Evolutionary conservation across 2,888 invertebrate species (phyloP).

Genomic region (Mimas tiliae): DNA sequence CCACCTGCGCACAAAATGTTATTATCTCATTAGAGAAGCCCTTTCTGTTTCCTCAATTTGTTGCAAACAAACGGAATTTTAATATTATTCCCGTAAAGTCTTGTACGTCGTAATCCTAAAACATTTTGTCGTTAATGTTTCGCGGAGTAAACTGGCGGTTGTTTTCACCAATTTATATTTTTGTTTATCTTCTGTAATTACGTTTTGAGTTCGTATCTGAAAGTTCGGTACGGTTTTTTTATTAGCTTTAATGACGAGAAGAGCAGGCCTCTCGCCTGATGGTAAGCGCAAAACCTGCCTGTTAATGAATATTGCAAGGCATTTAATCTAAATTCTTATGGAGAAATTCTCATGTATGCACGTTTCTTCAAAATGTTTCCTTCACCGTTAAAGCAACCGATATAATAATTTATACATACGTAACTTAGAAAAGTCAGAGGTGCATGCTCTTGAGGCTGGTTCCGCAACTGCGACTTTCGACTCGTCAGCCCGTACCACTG

Average conservation of each 20-base stretch:
- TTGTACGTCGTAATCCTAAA: slow-evolving; percentile 53
- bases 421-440: no score
- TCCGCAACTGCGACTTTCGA: no score
- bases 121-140: slow-evolving; percentile 50
- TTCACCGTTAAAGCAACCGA: no score
- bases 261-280: background rate
- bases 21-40: slow-evolving; percentile 74
- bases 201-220: slow-evolving; percentile 16
- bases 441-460: no score
- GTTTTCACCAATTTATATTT: slow-evolving; percentile 29
- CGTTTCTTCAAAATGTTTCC: no score
- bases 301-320: no score
- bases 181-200: slow-evolving; percentile 30
- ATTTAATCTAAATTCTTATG: no score
- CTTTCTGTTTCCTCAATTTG: slow-evolving; percentile 67
- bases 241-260: background rate
- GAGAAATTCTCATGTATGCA: no score
- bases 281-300: no score
- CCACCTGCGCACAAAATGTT: slow-evolving; percentile 52
- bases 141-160: slow-evolving; percentile 27
- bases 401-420: no score
- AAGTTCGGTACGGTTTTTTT: background rate
- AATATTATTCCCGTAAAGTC: slow-evolving; percentile 59
- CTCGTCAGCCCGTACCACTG: no score
- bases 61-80: slow-evolving; percentile 71